Base-by-base conservation (phyloP, 2,797 vertebrate species). In the Denticeps clupeoides region DNA sequence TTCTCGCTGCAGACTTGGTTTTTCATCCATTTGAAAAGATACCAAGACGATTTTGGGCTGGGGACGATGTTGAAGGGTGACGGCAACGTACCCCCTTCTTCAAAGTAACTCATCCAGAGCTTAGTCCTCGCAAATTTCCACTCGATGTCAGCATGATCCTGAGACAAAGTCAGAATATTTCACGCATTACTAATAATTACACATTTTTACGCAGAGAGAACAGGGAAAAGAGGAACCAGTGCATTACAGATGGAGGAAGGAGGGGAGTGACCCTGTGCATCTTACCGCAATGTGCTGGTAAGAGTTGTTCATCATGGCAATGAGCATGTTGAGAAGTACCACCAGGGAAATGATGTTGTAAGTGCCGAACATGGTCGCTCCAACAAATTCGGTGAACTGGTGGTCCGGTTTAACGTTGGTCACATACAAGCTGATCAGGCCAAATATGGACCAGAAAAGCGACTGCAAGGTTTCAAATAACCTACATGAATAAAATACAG, bases 271-370 rank as follows among this genome's bases (percentile, higher is more conserved):
- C 43, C 41, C 33, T 43, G 27, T 11, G 33, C 15, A 12, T 58
- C 84, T 84, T 75, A 99, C 94, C 49, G 95, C 94, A 57, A 99
- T 99, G 55, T 95, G 92, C 68, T 99, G 95, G 62, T 99, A 98
- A 41, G 95, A 98, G 72, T 99, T 98, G 77, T 99, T 98, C 93
- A 99, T 98, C 93, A 99, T 98, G 50, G 95, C 94, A 59, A 98
- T 99, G 48, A 98, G 71, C 95, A 99, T 99, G 78, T 98, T 99
- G 61, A 99, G 90, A 15, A 99, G 85, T 51, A 99, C 95, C 60
- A 99, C 95, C 61, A 99, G 70, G 0, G 95, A 99, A 71, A 99
- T 99, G 48, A 99, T 88, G 63, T 94, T 99, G 59, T 99, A 99
- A 2, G 93, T 97, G 51, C 95, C 95, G 53, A 99, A 99, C 95